Conservation (phyloP, 2,113 vertebrate species). For the Saimiri boliviensis region DNA sequence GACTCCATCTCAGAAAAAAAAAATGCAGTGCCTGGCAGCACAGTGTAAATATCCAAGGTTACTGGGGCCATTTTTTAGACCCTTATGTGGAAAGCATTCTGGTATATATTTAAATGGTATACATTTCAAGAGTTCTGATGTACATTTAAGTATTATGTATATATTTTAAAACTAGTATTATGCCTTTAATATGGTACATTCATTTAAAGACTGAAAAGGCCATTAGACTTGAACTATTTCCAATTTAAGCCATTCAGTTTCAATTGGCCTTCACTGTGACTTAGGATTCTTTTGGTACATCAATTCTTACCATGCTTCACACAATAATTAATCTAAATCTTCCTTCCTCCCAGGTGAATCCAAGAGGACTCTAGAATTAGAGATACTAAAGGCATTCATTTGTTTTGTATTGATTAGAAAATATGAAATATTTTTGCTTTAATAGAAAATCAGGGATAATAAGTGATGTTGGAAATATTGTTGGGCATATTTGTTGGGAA, state of each 20-base stretch:
- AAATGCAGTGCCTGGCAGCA: background rate
- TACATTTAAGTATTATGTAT: background rate
- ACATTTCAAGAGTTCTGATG: background rate
- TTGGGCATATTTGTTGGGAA: too few species aligned
- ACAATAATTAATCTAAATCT: conserved; percentile 14
- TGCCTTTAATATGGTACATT: background rate
- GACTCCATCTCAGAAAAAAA: background rate
- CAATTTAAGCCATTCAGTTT: conserved; percentile 16
- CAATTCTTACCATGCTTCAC: background rate
- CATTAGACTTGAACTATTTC: background rate
- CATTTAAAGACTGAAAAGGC: conserved; percentile 33
- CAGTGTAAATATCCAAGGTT: background rate
- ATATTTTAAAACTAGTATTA: background rate
- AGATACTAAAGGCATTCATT: conserved; percentile 9
- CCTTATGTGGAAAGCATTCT: background rate
- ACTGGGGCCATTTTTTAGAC: background rate
- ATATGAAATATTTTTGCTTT: conserved; percentile 4
- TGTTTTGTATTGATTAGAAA: conserved; percentile 39
- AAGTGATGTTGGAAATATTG: background rate
- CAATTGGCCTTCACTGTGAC: background rate
- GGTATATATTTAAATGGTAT: conserved; percentile 25
- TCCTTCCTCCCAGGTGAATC: background rate
- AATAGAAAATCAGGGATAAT: background rate
- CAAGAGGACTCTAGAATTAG: conserved; percentile 7
- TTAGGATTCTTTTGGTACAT: background rate